Evolutionary conservation across 2,888 invertebrate genomes (phyloP), one percentile per base, ranked within the genome.

Genomic region (Kryphioiulus occultus): DNA sequence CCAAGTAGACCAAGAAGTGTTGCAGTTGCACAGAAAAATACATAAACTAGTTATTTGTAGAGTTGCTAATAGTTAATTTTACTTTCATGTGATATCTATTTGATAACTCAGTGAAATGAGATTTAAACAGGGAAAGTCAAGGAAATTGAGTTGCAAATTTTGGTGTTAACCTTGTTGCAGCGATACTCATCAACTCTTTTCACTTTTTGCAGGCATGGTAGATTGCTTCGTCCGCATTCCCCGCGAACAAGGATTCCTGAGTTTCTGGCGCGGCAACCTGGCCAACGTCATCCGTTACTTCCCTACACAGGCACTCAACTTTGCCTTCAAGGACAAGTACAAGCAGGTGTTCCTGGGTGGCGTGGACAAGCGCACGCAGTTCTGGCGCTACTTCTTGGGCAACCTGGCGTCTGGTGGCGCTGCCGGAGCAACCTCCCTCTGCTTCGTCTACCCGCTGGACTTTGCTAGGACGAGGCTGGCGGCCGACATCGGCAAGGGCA

Each of bases 181-280:
- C 35, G 35, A 35, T n/a, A 2, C 59, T 59, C n/a, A 59, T 17
- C 30, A 44, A 39, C 32, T n/a, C 47, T n/a, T 4, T 44, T 44
- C 15, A 68, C 44, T 86, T 86, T 87, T 85, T 85, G 1, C 53
- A 88, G 90, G 90, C 86, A 90, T 90, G 44, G 82, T 89, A 12
- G 90, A 90, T 88, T 90, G 90, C 87, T 89, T 90, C 59, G 85
- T 88, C 22, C 87, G 89, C 26, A 89, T 88, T 59, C 88, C 89
- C 84, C 83, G 89, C 89, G 88, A 91, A 87, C 91, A 91, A 90
- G 91, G 92, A 87, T 89, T 92, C 68, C 44, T 91, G 47, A 91
- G 92, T 87, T 93, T 92, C 91, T 93, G 93, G 93, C 90, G 93
- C 89, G 93, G 93, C 88, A 93, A 93, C 90, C 89, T 93, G 90